These are phyloP conservation scores for Polietes domitor DNA, from an alignment of 2,888 invertebrate species.

Conservation along the genomic window DNA sequence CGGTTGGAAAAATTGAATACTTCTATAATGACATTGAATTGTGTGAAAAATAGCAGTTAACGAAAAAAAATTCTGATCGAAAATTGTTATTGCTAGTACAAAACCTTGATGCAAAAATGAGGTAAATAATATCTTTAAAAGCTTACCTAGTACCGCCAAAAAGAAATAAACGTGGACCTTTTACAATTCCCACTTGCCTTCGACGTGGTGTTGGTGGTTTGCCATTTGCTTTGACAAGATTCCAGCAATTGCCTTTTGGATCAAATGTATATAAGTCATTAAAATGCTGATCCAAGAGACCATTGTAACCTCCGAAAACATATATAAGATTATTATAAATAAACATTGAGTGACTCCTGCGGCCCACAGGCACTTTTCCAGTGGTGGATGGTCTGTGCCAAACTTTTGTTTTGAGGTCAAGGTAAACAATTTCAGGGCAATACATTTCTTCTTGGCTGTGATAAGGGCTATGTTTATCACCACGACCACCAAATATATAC, in stretches of 20 bases:
- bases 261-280: slow-evolving; percentile 91
- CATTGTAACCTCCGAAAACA: slow-evolving; percentile 95
- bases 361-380: slow-evolving; percentile 88
- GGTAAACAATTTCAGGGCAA: slow-evolving; percentile 88
- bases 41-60: no score
- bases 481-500: slow-evolving; percentile 95
- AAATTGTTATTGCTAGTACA: no score
- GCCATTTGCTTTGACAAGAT: slow-evolving; percentile 83
- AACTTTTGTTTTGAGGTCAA: slow-evolving; percentile 86
- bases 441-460: slow-evolving; percentile 88
- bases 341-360: slow-evolving; percentile 96
- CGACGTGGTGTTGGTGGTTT: slow-evolving; percentile 85
- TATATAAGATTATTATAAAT: slow-evolving; percentile 89
- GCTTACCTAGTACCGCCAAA: slow-evolving; percentile 94
- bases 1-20: no score
- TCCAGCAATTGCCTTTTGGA: slow-evolving; percentile 84
- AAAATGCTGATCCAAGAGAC: slow-evolving; percentile 88
- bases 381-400: slow-evolving; percentile 86
- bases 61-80: no score
- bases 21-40: no score
- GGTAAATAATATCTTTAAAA: no score
- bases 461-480: slow-evolving; percentile 86
- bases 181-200: slow-evolving; percentile 90
- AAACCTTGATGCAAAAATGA: no score
- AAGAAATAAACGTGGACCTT: slow-evolving; percentile 88